Conservation (phyloP, 2,113 vertebrate genomes). For the Elanoides forficatus region DNA sequence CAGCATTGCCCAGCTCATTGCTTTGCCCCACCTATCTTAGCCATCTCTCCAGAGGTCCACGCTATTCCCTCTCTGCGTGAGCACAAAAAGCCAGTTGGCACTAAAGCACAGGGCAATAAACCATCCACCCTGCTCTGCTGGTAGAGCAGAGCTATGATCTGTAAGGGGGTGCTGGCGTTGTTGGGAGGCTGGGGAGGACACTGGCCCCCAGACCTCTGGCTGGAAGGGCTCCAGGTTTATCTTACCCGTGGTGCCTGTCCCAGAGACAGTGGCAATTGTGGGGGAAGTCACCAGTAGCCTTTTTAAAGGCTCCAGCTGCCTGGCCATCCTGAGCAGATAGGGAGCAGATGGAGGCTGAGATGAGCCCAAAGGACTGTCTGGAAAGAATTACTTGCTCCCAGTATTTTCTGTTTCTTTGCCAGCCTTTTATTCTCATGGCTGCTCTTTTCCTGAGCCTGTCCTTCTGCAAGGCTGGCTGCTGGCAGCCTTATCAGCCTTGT, state of each 20-base stretch:
- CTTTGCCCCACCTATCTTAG: neutral
- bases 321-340: too few species aligned
- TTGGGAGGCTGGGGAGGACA: neutral
- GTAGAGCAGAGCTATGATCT: neutral
- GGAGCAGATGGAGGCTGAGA: neutral
- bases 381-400: conserved; percentile 33
- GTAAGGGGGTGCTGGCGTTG: neutral
- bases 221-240: neutral
- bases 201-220: neutral
- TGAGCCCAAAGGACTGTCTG: conserved; percentile 9
- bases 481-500: neutral
- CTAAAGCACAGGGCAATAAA: neutral
- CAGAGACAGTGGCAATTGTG: neutral
- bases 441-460: conserved; percentile 9
- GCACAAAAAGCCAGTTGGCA: neutral
- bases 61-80: neutral
- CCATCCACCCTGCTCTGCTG: neutral
- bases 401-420: conserved; percentile 37
- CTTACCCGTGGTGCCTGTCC: neutral
- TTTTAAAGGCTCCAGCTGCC: neutral
- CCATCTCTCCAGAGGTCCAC: neutral
- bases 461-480: neutral
- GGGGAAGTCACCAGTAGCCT: neutral
- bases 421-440: conserved; percentile 32
- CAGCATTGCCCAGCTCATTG: neutral